Evolutionary conservation across 2,797 vertebrate genomes (phyloP), one percentile per base, ranked within the genome.

Genomic region (Acipenser transmontanus): DNA sequence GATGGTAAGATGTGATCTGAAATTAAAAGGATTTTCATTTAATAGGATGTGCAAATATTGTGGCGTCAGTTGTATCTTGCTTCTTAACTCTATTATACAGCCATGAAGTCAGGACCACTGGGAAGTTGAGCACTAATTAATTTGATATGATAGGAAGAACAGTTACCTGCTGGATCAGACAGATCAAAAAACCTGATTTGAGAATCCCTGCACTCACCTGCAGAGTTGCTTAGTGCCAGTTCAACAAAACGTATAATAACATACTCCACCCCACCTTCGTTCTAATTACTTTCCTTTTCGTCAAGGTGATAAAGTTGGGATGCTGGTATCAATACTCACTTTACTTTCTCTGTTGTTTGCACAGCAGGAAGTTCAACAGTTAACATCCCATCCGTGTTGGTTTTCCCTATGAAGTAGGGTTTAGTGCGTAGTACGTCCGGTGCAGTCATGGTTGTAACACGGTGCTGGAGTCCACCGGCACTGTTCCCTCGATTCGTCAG

Each of bases 401-500:
- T 97, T 78, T 98, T 99, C 69, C 94, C 90, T 0, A 98, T 93
- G 75, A 96, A 91, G 77, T 91, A 89, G 1, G 97, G 97, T 74
- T 98, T 99, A 71, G 93, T 95, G 20, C 93, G 94, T 0, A 98
- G 90, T 4, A 99, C 90, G 0, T 99, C 96, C 0, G 97, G 97
- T 0, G 97, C 97, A 0, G 97, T 99, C 85, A 94, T 96, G 63
- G 96, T 94, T 1, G 95, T 95, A 5, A 99, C 97, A 1, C 95
- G 92, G 72, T 99, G 97, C 79, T 99, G 97, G 66, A 99, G 89
- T 4, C 97, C 97, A 0, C 97, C 97, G 0, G 97, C 97, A 47
- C 97, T 99, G 77, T 99, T 99, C 0, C 97, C 97, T 9, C 97
- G 95, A 75, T 98, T 99, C 5, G 97, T 99, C 74, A 99, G 76